A percentile compares a stretch with the other conserved stretches of the same genome.
Conservation (phyloP, 2,888 invertebrate species). For the Meganola albula region DNA sequence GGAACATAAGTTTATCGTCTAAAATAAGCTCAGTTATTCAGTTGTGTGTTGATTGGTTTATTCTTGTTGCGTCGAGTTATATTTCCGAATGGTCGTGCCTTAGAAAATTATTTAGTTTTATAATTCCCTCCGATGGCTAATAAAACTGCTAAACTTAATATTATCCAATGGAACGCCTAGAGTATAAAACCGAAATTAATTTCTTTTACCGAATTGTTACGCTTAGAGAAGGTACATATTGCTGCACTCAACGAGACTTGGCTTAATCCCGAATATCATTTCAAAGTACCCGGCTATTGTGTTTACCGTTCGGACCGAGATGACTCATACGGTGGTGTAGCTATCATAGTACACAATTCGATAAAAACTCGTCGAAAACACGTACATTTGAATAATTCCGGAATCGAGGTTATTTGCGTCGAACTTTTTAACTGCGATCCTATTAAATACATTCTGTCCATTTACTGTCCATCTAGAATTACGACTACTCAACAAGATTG, state of each 20-base stretch:
- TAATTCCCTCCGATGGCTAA: neutral
- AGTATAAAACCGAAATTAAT: neutral
- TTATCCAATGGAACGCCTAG: no score
- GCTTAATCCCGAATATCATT: neutral
- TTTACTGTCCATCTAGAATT: constrained; percentile 4
- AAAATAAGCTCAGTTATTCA: neutral
- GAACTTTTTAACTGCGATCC: constrained; percentile 1
- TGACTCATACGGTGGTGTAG: constrained; percentile 7
- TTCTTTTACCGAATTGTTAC: neutral
- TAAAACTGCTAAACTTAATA: no score
- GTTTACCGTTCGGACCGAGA: constrained; percentile 2
- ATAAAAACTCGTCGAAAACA: neutral
- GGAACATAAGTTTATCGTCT: neutral
- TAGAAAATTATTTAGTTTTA: neutral
- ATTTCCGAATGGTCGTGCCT: constrained; percentile 3
- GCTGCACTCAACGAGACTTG: constrained; percentile 4
- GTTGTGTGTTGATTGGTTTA: constrained; percentile 2
- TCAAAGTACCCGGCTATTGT: neutral
- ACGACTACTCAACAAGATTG: neutral
- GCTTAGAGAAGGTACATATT: constrained; percentile 2
- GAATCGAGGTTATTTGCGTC: constrained; percentile 1
- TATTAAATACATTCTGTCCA: constrained; percentile 1
- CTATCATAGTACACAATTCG: constrained; percentile 3
- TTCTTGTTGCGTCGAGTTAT: neutral
- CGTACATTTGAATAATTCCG: neutral